Percentiles rank a stretch among this genome's conserved stretches.
phyloP scores from a whole-genome alignment of 92 coral and sea anemone species.

The Metridium senile region DNA sequence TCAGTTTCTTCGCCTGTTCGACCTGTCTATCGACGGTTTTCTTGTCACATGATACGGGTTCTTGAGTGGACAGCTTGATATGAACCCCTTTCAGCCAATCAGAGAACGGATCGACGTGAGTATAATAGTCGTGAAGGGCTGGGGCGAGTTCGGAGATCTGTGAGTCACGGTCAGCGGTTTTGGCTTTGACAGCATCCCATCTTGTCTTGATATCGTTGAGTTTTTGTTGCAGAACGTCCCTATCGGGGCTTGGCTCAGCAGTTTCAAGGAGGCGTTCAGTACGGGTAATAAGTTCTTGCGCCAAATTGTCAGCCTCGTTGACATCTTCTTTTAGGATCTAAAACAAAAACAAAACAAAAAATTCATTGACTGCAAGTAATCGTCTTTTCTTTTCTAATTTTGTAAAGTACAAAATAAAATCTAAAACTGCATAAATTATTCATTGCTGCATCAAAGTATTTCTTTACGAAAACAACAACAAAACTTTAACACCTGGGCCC shows the following conservation, averaged over 20 bases:
- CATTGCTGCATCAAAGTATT: too few species aligned
- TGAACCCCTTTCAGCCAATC: constrained; percentile 80
- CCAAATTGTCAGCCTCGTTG: constrained; percentile 69
- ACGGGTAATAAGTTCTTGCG: constrained; percentile 83
- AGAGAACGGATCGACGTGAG: constrained; percentile 73
- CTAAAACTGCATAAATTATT: too few species aligned
- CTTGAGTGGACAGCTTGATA: constrained; percentile 69
- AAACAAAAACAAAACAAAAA: background rate
- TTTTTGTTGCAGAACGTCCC: constrained; percentile 73
- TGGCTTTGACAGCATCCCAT: constrained; percentile 83
- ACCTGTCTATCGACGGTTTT: constrained; percentile 71
- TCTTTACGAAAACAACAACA: too few species aligned
- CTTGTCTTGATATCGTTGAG: constrained; percentile 89
- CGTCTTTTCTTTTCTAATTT: too few species aligned
- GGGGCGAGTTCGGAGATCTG: constrained; percentile 79
- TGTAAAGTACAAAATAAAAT: too few species aligned
- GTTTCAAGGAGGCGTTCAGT: constrained; percentile 78
- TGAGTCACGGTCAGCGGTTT: constrained; percentile 75
- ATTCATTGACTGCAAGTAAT: background rate
- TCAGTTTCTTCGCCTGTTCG: constrained; percentile 72
- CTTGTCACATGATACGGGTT: constrained; percentile 78
- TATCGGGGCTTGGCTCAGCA: constrained; percentile 95
- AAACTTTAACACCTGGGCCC: too few species aligned
- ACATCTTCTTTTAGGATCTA: constrained; percentile 81
- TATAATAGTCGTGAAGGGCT: constrained; percentile 73